phyloP scores from a whole-genome alignment of 1,140 invertebrate species.

The Zophobas morio region DNA sequence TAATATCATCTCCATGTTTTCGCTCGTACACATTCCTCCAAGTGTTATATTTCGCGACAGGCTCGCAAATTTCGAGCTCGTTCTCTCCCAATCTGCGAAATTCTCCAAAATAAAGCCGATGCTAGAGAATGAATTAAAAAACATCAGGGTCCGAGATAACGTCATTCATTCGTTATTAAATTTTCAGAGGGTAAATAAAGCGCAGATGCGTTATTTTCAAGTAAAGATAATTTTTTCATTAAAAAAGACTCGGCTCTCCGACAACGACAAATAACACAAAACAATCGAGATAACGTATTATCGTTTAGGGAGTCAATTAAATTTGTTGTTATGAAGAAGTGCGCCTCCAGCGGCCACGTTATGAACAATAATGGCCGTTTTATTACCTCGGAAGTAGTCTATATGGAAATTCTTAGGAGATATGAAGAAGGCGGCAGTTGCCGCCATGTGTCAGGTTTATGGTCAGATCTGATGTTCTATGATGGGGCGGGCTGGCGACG shows the following conservation, averaged over 20 bases:
- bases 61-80: too few species aligned
- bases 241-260: not conserved
- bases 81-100: too few species aligned
- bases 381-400: not conserved
- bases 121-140: constrained; percentile 10
- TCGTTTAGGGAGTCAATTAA: not conserved
- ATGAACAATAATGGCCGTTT: constrained; percentile 3
- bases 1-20: too few species aligned
- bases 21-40: too few species aligned
- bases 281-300: constrained; percentile 11
- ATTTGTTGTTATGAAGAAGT: not conserved
- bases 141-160: not conserved
- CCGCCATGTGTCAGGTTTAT: too few species aligned
- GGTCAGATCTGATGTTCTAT: too few species aligned
- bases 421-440: too few species aligned
- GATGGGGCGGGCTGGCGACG: too few species aligned
- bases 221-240: constrained; percentile 10
- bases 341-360: not conserved
- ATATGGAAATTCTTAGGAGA: not conserved
- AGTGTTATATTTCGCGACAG: too few species aligned
- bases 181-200: constrained; percentile 19
- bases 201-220: constrained; percentile 14
- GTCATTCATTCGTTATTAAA: constrained; percentile 22
- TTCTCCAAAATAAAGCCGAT: not conserved
- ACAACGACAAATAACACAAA: not conserved